Base-by-base conservation (phyloP, 1,140 invertebrate genomes). In the Latrodectus geometricus region DNA sequence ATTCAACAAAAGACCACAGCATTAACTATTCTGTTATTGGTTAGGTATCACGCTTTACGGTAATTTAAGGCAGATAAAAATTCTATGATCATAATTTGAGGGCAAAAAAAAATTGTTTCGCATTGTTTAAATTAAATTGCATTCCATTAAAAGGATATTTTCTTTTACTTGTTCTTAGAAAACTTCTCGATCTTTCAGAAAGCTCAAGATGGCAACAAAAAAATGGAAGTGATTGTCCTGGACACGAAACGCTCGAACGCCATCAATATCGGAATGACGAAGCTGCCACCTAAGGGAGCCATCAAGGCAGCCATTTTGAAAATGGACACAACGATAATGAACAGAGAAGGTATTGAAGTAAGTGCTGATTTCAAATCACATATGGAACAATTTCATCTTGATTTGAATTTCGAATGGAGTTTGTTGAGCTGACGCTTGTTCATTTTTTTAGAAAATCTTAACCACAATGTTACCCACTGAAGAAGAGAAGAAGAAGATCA, bases 241-340 rank as follows among this genome's bases (percentile, higher is more conserved):
- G 97, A 99, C 91, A 95, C 97, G 35, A 99, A 99, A 91, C 93
- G 99, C 88, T 99, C 98, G 4, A 99, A 99, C 92, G 97, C 97
- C 14, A 99, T 99, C 89, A 99, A 99, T 91, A 99, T 99, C 90
- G 97, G 97, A n/a, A 97, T 99, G 95, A 99, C 98, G 12, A 99
- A 99, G 91, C 92, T 99, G 88, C 98, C 99, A 48, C 98, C 97
- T 8, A 96, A 98, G 4, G 90, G 92, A 54, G 97, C 97, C 5
- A 99, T 99, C 86, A 99, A 99, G 91, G 96, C 97, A 35, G 98
- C 98, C 74, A 99, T 99, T 89, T 92, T 99, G 88, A 99, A 99
- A 93, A 99, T 99, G 97, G 99, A 99, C 91, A 95, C 96, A 0
- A 97, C 97, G 0, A 98, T 99, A 79, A 97, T 99, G 92, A 99